Conservation (phyloP, 2,113 vertebrate species). For the Orcinus orca region DNA sequence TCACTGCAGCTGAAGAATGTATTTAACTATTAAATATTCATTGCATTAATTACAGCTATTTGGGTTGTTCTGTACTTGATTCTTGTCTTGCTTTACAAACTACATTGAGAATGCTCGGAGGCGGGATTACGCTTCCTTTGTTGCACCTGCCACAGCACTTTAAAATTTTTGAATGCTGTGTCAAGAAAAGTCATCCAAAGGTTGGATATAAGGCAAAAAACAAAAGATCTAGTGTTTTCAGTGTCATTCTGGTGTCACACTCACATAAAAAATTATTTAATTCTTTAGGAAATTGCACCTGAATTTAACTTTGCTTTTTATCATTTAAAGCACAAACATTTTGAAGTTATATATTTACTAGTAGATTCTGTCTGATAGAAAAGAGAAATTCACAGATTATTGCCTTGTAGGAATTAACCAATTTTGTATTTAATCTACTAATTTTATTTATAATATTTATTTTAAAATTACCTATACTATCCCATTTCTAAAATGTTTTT, state of each 20-base stretch:
- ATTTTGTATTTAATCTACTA: neutral
- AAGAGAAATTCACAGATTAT: neutral
- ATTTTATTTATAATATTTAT: neutral
- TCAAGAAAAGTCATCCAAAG: neutral
- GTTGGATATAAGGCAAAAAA: neutral
- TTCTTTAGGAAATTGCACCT: neutral
- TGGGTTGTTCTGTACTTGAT: neutral
- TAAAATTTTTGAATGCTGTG: neutral
- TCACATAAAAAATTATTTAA: neutral
- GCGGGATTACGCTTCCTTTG: neutral
- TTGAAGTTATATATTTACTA: neutral
- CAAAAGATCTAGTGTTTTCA: neutral
- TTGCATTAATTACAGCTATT: neutral
- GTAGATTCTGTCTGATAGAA: neutral
- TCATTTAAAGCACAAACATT: neutral
- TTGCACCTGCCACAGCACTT: neutral
- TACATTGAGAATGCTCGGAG: neutral
- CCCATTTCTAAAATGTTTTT: neutral
- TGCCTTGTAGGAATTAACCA: neutral
- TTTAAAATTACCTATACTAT: neutral
- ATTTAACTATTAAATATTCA: neutral
- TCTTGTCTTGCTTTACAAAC: neutral
- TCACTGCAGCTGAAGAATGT: neutral
- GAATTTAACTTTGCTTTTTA: neutral
- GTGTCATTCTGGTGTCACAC: neutral